Base-by-base conservation (phyloP, 2,888 invertebrate genomes). In the Melinaea marsaeus region DNA sequence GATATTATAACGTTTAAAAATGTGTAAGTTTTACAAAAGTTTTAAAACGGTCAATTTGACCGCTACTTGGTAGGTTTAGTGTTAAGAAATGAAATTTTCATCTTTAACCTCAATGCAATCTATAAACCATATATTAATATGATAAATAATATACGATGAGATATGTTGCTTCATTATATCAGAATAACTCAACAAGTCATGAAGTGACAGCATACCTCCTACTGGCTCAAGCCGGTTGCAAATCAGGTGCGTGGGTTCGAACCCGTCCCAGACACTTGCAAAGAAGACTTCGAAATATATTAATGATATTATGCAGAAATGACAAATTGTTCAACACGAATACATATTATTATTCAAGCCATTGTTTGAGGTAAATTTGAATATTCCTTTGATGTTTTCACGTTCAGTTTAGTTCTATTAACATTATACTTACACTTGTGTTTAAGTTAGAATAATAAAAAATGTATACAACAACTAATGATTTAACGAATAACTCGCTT, bases 221-320 rank as follows among this genome's bases (percentile, higher is more conserved):
- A 70, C 69, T 66, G 64, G 60, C 60, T 13, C 57, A 22, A 64
- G 66, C 64, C 60, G 64, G 69, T 84, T 84, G 86, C 87, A 88
- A 90, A 88, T 88, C 83, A 88, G 79, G 77, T 82, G 90, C 89
- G 89, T 90, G 88, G 90, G 90, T 79, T 80, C 78, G 71, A 77
- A 79, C 81, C 81, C 73, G 71, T 73, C 79, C 76, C 79, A 78
- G 76, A 75, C 81, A 82, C 82, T 81, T 81, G 80, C 75, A 72
- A 75, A 61, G 68, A 66, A 64, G 71, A 72, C 78, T 80, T 81
- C 79, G 79, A 84, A 84, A 85, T 82, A 75, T 79, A 81, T 83
- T 83, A 83, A 83, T 83, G 78, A 76, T 79, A 71, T 75, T 75
- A 79, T 80, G 80, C 71, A 78, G 77, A 80, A 79, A 78, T 83